A percentile compares a stretch with the other conserved stretches of the same genome.
Conservation (phyloP, 2,113 vertebrate species). For the Climacteris rufus region DNA sequence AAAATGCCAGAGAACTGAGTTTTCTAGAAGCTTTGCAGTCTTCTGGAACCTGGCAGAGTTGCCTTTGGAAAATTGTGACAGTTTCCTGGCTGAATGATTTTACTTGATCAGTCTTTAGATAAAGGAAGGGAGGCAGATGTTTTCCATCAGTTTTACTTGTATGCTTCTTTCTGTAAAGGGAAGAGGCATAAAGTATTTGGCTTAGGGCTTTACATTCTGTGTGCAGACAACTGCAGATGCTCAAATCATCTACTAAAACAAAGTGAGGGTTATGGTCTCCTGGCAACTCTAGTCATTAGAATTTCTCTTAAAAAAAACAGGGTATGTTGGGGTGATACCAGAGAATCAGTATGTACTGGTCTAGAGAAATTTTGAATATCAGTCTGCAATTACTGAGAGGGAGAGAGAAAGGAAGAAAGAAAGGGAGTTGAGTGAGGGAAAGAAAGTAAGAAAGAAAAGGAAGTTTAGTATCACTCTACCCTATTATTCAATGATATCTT, state of each 20-base stretch:
- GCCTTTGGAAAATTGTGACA: neutral
- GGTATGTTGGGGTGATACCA: neutral
- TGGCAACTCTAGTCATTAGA: neutral
- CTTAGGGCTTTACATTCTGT: neutral
- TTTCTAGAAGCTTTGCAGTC: neutral
- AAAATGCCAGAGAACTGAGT: neutral
- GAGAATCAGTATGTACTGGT: neutral
- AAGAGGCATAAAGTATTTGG: neutral
- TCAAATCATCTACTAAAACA: neutral
- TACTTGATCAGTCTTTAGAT: conserved; percentile 15
- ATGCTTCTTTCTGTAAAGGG: neutral
- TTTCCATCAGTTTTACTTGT: conserved; percentile 2
- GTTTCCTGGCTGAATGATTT: neutral
- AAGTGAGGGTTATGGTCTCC: neutral
- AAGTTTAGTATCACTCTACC: rapidly evolving
- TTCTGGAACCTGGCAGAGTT: neutral
- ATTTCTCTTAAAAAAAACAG: neutral
- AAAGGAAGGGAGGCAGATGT: neutral
- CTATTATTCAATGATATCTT: neutral
- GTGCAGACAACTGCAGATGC: neutral
- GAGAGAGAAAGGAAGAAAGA: rapidly evolving
- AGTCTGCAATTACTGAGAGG: neutral
- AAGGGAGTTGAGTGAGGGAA: neutral
- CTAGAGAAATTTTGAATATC: neutral
- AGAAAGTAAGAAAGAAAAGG: neutral